Base-by-base conservation (phyloP, 2,888 invertebrate species). In the Troides helena region DNA sequence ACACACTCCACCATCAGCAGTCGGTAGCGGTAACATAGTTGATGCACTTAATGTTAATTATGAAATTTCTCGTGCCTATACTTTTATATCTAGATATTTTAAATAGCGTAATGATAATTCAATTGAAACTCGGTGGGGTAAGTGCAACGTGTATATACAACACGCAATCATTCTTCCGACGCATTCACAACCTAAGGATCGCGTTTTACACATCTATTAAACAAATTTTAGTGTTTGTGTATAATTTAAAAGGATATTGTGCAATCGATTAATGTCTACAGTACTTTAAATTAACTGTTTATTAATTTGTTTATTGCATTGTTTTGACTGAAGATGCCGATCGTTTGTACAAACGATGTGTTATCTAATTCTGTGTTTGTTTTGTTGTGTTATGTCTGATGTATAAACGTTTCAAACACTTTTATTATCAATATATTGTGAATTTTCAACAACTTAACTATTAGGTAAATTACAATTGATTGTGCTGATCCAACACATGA, bases 21-120 rank as follows among this genome's bases (percentile, higher is more conserved):
- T 68, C 66, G 59, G 76, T 82, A 82, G 81, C 76, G 77, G 78
- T 77, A 74, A 75, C 77, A 80, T 84, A 85, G 82, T 79, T 74
- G 75, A 73, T 85, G 89, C 90, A 90, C 89, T 81, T 59, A 67
- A 76, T 72, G 39, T 83, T 85, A 78, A 86, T 85, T 86, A 86
- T 87, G 85, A 85, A 83, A 86, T 88, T 90, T 88, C 89, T 89
- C 83, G 92, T 92, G 92, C 92, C 92, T 92, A 88, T 87, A 89
- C 82, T 81, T 89, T 89, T 87, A 85, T 86, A 89, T 85, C 78
- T 86, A 89, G 84, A 80, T 85, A 85, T 84, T 85, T 81, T 86
- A 85, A 75, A 84, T 85, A 87, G 80, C 75, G 75, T 84, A 83
- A 81, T 78, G 63, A 65, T 59, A 62, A 62, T 76, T 73, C 71